Evolutionary conservation across 2,888 invertebrate genomes (phyloP).

Genomic region (Macrosiphum euphorbiae): DNA sequence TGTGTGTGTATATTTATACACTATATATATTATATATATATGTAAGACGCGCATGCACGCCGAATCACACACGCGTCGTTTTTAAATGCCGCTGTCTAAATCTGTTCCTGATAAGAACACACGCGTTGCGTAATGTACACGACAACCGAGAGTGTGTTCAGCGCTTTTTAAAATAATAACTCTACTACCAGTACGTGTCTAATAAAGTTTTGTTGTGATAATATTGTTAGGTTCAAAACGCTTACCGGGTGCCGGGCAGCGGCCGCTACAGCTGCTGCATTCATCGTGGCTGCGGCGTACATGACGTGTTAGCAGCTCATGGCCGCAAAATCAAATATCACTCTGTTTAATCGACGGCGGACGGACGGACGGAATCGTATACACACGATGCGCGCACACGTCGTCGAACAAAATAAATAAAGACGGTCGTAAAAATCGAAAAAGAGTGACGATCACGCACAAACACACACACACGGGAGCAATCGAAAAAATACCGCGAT

Average conservation of each 20-base stretch:
- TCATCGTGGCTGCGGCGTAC: constrained; percentile 91
- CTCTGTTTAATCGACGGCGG: constrained; percentile 40
- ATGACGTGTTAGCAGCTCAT: constrained; percentile 75
- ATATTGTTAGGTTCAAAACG: constrained; percentile 65
- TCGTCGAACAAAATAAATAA: neutral
- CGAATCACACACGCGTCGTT: neutral
- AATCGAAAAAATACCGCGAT: neutral
- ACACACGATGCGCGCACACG: neutral
- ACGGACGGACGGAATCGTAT: neutral
- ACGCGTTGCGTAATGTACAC: neutral
- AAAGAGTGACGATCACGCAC: neutral
- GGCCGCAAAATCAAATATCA: constrained; percentile 63
- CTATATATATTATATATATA: neutral
- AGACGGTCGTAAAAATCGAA: neutral
- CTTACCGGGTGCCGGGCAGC: constrained; percentile 90
- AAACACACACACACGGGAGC: neutral
- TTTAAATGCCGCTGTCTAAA: neutral
- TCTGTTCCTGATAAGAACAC: neutral
- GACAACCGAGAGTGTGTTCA: neutral
- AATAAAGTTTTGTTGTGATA: neutral
- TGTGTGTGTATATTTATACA: neutral
- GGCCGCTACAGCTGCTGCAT: constrained; percentile 85
- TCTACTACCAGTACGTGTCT: neutral
- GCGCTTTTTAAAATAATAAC: neutral
- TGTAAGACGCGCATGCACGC: neutral